Conservation (phyloP, 1,140 invertebrate genomes). For the Tetranychus urticae region DNA sequence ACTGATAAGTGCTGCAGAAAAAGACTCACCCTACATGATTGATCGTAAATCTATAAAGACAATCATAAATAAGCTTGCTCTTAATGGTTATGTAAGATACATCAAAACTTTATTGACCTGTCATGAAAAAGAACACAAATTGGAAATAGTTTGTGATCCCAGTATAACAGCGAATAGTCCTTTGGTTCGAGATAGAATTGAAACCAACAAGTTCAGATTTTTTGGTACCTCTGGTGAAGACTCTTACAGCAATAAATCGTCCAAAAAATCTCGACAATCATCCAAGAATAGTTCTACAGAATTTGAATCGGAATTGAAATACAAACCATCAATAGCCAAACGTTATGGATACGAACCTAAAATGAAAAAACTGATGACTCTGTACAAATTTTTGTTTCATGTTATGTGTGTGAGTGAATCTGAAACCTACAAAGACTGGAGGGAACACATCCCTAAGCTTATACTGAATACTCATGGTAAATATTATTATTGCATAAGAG, state of each 20-base stretch:
- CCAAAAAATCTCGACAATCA: not conserved
- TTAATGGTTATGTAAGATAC: conserved; percentile 32
- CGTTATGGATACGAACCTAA: conserved; percentile 34
- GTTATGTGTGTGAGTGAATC: conserved; percentile 25
- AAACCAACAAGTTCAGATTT: conserved; percentile 35
- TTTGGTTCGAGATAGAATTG: conserved; percentile 30
- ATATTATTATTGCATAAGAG: not conserved
- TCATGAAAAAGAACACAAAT: conserved; percentile 22
- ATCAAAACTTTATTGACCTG: conserved; percentile 29
- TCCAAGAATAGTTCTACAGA: not conserved
- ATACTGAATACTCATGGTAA: not conserved
- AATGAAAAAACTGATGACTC: conserved; percentile 34
- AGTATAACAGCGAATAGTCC: conserved; percentile 26
- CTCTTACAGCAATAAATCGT: not conserved
- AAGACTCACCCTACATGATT: conserved; percentile 29
- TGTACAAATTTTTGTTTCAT: conserved; percentile 44
- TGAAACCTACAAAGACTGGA: not conserved
- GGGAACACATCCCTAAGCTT: not conserved
- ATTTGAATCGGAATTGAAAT: not conserved
- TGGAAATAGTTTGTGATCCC: conserved; percentile 33
- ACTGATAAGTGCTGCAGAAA: conserved; percentile 27
- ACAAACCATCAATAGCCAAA: conserved; percentile 12
- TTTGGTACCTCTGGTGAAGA: conserved; percentile 14
- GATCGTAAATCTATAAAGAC: conserved; percentile 34
- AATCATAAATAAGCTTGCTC: conserved; percentile 28